These are phyloP conservation scores for Gonioctena quinquepunctata DNA, from an alignment of 1,140 invertebrate genomes.

Conservation along the genomic window DNA sequence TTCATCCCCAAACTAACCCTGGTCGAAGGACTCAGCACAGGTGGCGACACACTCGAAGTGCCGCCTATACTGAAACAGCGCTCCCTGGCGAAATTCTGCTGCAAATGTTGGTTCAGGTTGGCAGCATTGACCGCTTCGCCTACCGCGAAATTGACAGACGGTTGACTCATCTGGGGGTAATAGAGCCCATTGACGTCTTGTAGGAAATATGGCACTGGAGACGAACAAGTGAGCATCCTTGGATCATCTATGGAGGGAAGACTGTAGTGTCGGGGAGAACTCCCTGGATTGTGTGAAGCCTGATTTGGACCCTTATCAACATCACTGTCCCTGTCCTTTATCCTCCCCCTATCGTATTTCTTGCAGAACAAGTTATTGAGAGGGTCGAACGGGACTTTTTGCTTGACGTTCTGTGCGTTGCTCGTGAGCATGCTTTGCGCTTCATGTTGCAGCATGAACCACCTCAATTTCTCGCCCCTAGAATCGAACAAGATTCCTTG, in stretches of 20 bases:
- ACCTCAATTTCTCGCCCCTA: conserved; percentile 70
- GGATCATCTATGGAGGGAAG: conserved; percentile 65
- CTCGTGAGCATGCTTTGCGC: conserved; percentile 74
- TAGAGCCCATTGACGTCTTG: conserved; percentile 49
- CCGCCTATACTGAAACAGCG: conserved; percentile 67
- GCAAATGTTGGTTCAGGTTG: conserved; percentile 52
- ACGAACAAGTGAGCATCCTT: conserved; percentile 50
- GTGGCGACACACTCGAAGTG: conserved; percentile 56
- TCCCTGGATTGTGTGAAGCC: conserved; percentile 26
- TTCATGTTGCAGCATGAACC: conserved; percentile 84
- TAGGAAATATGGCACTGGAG: conserved; percentile 52
- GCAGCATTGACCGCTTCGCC: conserved; percentile 65
- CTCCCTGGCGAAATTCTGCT: conserved; percentile 46
- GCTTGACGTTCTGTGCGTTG: conserved; percentile 74
- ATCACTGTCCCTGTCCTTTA: conserved; percentile 47
- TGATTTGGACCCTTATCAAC: conserved; percentile 23
- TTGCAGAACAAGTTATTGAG: conserved; percentile 36
- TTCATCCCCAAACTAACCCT: conserved; percentile 65
- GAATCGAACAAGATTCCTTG: conserved; percentile 71
- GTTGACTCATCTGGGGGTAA: conserved; percentile 44
- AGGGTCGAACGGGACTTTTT: conserved; percentile 75
- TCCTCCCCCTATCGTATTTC: conserved; percentile 46
- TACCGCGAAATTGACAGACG: conserved; percentile 67
- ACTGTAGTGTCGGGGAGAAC: conserved; percentile 64
- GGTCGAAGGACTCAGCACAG: conserved; percentile 65